A percentile compares a stretch with the other conserved stretches of the same genome.
Evolutionary conservation across 2,113 vertebrate species (phyloP).

Genomic region (Vimba vimba): DNA sequence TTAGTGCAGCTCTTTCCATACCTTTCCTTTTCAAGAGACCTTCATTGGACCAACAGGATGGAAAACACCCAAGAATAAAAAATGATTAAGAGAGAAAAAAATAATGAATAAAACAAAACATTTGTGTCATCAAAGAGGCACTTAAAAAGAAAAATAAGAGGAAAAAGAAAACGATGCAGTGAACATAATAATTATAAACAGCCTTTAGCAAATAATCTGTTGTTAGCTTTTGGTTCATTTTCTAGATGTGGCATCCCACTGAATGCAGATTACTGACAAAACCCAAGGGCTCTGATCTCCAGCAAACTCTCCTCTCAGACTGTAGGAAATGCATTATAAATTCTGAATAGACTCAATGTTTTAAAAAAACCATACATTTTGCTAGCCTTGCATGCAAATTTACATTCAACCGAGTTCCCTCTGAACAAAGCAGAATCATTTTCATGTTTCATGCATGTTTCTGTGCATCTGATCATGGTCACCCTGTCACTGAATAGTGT

Average conservation of each 20-base stretch:
- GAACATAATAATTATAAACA: constrained; percentile 20
- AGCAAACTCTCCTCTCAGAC: constrained; percentile 1
- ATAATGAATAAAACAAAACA: constrained; percentile 44
- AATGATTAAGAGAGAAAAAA: constrained; percentile 62
- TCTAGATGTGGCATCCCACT: constrained; percentile 3
- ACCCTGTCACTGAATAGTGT: constrained; percentile 4
- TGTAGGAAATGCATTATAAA: constrained; percentile 11
- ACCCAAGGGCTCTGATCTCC: constrained; percentile 23
- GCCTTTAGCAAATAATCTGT: constrained; percentile 20
- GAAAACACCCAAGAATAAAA: constrained; percentile 67
- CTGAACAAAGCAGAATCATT: constrained; percentile 14
- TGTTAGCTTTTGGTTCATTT: constrained; percentile 14
- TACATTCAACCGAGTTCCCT: not conserved
- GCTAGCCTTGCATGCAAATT: constrained; percentile 39
- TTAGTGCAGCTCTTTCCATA: constrained; percentile 66
- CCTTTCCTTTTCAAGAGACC: constrained; percentile 82
- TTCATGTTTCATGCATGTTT: constrained; percentile 37
- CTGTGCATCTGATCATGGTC: constrained; percentile 1
- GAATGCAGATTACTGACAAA: constrained; percentile 34
- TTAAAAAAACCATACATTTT: not conserved
- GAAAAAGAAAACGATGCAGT: constrained; percentile 7
- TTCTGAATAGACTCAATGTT: not conserved
- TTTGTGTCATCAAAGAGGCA: constrained; percentile 23
- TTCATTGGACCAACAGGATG: constrained; percentile 76
- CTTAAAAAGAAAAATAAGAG: not conserved